Percentiles rank a stretch among this genome's conserved stretches.
Evolutionary conservation across 2,888 invertebrate genomes (phyloP).

Genomic region (Zele albiditarsus): DNA sequence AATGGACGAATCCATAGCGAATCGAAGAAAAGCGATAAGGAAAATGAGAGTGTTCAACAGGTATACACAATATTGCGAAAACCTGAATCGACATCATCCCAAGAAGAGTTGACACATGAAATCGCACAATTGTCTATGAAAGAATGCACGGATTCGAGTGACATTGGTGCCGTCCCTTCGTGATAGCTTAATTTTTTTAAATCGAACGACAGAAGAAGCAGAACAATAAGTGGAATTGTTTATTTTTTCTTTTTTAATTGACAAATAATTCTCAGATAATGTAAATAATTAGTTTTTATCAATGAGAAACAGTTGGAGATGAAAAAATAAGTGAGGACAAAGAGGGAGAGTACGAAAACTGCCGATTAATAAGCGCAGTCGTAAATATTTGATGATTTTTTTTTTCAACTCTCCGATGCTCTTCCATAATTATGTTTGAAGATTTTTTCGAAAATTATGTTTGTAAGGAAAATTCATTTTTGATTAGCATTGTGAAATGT

Average conservation of each 20-base stretch:
- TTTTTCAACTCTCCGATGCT: background rate
- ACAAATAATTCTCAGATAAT: background rate
- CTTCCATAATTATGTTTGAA: conserved; percentile 4
- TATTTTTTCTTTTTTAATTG: background rate
- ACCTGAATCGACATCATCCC: conserved; percentile 53
- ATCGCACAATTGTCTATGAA: conserved; percentile 65
- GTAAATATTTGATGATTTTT: background rate
- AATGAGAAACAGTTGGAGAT: background rate
- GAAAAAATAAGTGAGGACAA: background rate
- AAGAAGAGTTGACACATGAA: conserved; percentile 59
- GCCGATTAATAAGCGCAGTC: background rate
- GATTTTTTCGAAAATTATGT: background rate
- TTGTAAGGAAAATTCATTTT: background rate
- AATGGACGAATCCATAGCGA: conserved; percentile 48
- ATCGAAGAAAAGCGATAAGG: conserved; percentile 45
- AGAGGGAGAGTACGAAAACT: background rate
- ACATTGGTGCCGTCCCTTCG: conserved; percentile 63
- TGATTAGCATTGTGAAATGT: conserved; percentile 9
- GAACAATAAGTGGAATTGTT: background rate
- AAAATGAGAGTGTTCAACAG: conserved; percentile 53
- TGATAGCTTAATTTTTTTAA: conserved; percentile 61
- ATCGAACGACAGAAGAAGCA: background rate
- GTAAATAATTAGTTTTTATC: conserved; percentile 38
- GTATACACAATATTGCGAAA: conserved; percentile 66
- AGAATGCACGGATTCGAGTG: conserved; percentile 64